Evolutionary conservation across 2,797 vertebrate species (phyloP), one percentile per base, ranked within the genome.

Genomic region (Pseudochirops corinnae): DNA sequence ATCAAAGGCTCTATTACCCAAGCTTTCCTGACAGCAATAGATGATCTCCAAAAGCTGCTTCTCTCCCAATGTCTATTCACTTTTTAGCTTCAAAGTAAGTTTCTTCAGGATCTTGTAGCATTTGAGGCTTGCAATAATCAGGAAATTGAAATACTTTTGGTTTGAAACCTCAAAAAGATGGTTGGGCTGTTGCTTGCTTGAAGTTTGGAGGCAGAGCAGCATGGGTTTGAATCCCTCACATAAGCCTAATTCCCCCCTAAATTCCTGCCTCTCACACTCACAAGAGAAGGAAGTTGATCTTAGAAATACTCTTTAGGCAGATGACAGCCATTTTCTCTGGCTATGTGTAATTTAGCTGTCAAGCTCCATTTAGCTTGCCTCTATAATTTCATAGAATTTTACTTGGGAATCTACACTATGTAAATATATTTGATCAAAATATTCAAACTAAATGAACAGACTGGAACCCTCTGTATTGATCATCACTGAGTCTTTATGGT

Each of bases 111-210:
- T 33, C 57, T 93, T 4, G 53, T 93, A 33, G 67, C 4, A 21
- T 29, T 60, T 62, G 60, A 56, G 90, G 16, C 82, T 52, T 56
- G 31, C n/a, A 28, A 6, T 87, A 57, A 82, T 91, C 82, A 57
- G 57, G 56, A 92, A 90, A 92, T 18, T 33, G 29, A 87, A 31
- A 58, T 62, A 90, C 31, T 50, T 13, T 39, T 60, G 18, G 74
- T 60, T 1, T 5, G 24, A 50, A 24, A 10, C 33, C 29, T 7
- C 28, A 18, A 0, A 1, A 50, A 46, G 9, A 0, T 7, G 11
- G 28, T 31, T 55, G 53, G 6, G 62, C 24, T 87, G 62, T 28
- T 33, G 62, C 11, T 5, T 2, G 14, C 13, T 39, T 55, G 91
- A 28, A 60, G 18, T 87, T 82, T 39, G 14, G 67, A 46, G 67